Base-by-base conservation (phyloP, 2,113 vertebrate genomes). In the Atherinomorus stipes region DNA sequence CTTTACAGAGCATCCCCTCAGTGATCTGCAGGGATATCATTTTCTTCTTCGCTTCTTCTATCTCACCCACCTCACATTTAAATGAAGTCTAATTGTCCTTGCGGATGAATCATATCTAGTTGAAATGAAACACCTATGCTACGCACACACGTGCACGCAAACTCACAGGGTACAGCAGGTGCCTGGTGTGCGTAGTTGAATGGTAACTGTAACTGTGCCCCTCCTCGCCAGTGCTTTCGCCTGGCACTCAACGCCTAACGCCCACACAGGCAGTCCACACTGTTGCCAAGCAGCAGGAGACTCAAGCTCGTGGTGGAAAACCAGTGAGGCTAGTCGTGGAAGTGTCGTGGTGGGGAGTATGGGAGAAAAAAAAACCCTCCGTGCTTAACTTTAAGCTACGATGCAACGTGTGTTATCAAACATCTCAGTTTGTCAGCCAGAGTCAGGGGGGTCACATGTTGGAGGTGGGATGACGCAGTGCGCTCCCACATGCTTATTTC, bases 221-320 rank as follows among this genome's bases (percentile, higher is more conserved):
- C 88, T 89, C 86, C 88, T 88, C 58, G 74, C 76, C 83, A 56
- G 74, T 79, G 88, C 82, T 83, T 85, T 89, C 26, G 76, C 85
- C 89, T 88, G 89, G 91, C 87, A 84, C 87, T 87, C 79, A 56
- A 77, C 58, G 52, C 75, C 85, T 78, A 71, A 84, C 92, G 71
- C 92, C 90, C 89, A 92, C 92, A 72, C 87, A 89, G 86, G 84
- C 90, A 90, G 88, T 75, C 72, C 82, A 11, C 86, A 64, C 86
- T 88, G 91, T 93, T 93, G 91, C 91, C 91, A 93, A 91, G 91
- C 91, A 93, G 91, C 90, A 84, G 86, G 87, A 91, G 89, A 91
- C 86, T 90, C 77, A 51, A 74, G 83, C 81, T 86, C 59, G 26
- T 76, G 49, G 56, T 78, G 71, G 76, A 83, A 74, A 85, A 73